These are phyloP conservation scores for Eurytoma californica DNA, from an alignment of 2,888 invertebrate species.

Conservation along the genomic window DNA sequence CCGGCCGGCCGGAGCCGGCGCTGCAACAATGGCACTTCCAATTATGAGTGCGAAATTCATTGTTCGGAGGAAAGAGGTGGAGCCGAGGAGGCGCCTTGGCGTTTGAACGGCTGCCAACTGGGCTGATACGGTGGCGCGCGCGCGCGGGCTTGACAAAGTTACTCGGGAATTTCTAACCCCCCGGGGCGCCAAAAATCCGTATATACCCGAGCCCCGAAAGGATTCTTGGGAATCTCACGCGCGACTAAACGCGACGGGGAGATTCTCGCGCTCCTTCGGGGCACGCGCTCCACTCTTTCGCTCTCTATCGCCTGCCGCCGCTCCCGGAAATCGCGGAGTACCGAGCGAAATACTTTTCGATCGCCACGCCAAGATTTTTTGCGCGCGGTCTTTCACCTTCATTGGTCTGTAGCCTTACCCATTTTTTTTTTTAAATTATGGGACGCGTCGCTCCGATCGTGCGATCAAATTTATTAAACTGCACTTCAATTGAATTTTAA, in stretches of 20 bases:
- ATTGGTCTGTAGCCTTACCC: not conserved
- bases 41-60: conserved; percentile 72
- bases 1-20: not conserved
- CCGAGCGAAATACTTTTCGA: conserved; percentile 52
- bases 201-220: conserved; percentile 8
- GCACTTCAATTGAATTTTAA: too few species aligned
- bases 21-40: conserved; percentile 68
- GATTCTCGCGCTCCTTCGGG: conserved; percentile 37
- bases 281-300: conserved; percentile 7
- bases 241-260: conserved; percentile 45
- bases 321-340: conserved; percentile 43
- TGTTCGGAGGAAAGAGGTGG: conserved; percentile 59
- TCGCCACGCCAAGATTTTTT: conserved; percentile 43
- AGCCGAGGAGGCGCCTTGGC: conserved; percentile 18
- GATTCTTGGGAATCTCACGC: conserved; percentile 53
- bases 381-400: not conserved
- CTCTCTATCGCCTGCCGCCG: conserved; percentile 14
- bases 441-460: too few species aligned
- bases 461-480: too few species aligned
- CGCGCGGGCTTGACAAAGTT: conserved; percentile 52
- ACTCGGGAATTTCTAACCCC: conserved; percentile 47
- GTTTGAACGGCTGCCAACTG: conserved; percentile 67
- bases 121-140: conserved; percentile 56
- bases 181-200: conserved; percentile 63
- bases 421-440: not conserved